These are phyloP conservation scores for Alligator mississippiensis DNA, from an alignment of 2,113 vertebrate species.

Conservation along the genomic window DNA sequence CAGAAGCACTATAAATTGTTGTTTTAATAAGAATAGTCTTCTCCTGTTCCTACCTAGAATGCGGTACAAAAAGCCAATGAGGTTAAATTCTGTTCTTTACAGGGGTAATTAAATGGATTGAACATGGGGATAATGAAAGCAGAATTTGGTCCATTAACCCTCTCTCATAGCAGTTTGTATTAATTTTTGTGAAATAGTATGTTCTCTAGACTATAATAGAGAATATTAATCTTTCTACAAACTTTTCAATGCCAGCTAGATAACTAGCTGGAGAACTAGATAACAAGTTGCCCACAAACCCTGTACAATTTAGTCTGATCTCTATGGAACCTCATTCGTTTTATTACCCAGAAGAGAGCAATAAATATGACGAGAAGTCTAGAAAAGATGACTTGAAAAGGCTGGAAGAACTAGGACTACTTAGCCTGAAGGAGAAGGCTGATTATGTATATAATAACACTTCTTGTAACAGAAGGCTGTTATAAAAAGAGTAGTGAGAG, in stretches of 20 bases:
- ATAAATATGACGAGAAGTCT: too few relatives aligned
- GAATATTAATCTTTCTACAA: not conserved
- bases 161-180: not conserved
- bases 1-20: not conserved
- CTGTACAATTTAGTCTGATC: too few relatives aligned
- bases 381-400: too few relatives aligned
- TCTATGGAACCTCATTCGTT: not conserved
- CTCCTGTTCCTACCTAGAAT: not conserved
- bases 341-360: not conserved
- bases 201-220: not conserved
- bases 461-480: too few relatives aligned
- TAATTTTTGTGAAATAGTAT: not conserved
- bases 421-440: too few relatives aligned
- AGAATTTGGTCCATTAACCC: not conserved
- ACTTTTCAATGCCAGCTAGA: not conserved
- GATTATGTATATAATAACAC: too few relatives aligned
- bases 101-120: not conserved
- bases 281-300: not conserved
- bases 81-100: not conserved
- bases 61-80: not conserved
- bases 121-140: not conserved
- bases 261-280: not conserved
- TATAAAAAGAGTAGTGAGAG: too few relatives aligned
- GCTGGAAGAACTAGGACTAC: too few relatives aligned
- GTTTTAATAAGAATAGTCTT: not conserved